Evolutionary conservation across 2,888 invertebrate species (phyloP), one percentile per base, ranked within the genome.

Genomic region (Cheilosia urbana): DNA sequence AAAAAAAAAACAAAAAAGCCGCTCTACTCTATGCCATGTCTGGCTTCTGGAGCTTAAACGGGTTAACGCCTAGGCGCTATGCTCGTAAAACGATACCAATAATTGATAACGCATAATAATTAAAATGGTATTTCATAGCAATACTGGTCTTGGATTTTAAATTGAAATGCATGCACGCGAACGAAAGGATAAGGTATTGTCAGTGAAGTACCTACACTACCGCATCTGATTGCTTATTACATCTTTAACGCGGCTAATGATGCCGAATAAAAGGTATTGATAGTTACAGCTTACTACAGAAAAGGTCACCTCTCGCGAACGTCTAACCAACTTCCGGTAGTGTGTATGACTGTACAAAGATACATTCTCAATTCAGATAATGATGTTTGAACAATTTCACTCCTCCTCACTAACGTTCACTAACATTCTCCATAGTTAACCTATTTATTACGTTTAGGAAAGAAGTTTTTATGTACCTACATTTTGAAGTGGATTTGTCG

Each of bases 101-200:
- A 60, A 73, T 68, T 80, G 73, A 75, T 73, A 66, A 66, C 45
- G 37, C 4, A 53, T 60, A 62, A 80, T 75, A 75, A 80, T 80
- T 80, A 68, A 75, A 63, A 68, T 53, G 55, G 66, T 68, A 80
- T 80, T 68, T 53, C 47, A 80, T 60, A 45, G 62, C 5, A 4
- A 66, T 42, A 75, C 80, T 55, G 66, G 80, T 75, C 62, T 72
- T 55, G 60, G 30, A 27, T 2, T 58, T 58, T 34, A 65, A 42
- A 58, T 60, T 19, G n/a, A 58, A 66, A 51, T 71, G 49, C 49
- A 45, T 6, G 47, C 30, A 19, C 21, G 21, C 45, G 19, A 65
- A 73, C 60, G 65, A 73, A 72, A 79, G 58, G 60, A 79, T 72
- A 79, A 60, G 73, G 66, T 73, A 19, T 9, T 17, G 13, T 11